A percentile compares a stretch with the other conserved stretches of the same genome.
phyloP scores from a whole-genome alignment of 2,888 invertebrate species.

The Petrolisthes manimaculis region DNA sequence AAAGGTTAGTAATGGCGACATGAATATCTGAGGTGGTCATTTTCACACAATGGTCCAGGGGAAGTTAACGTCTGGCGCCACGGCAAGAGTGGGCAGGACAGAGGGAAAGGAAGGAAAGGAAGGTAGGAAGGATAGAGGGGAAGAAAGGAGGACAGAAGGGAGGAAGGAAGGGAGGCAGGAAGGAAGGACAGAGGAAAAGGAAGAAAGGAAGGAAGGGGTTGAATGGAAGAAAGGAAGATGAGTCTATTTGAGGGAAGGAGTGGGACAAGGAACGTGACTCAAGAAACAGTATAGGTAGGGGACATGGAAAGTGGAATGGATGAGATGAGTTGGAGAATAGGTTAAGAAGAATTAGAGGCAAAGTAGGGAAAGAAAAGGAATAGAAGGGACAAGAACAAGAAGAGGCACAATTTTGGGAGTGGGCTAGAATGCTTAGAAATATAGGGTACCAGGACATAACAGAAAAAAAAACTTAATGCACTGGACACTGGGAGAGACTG shows the following conservation, averaged over 20 bases:
- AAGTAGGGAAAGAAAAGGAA: not conserved
- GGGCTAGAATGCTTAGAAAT: too few species aligned
- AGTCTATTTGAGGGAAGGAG: not conserved
- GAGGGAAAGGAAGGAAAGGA: conserved; percentile 9
- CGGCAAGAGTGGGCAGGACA: not conserved
- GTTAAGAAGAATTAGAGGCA: too few species aligned
- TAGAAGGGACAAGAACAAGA: not conserved
- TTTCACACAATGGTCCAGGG: conserved; percentile 6
- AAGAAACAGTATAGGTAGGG: not conserved
- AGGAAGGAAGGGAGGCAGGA: not conserved
- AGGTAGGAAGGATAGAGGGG: not conserved
- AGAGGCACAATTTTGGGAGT: too few species aligned
- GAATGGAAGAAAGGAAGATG: not conserved
- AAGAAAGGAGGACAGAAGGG: not conserved
- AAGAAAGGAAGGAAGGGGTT: not conserved
- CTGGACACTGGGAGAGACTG: too few species aligned
- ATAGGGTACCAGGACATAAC: too few species aligned
- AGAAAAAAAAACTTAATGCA: too few species aligned
- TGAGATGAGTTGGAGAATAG: not conserved
- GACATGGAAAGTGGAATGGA: not conserved
- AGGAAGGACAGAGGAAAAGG: too few species aligned
- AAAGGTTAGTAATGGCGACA: conserved; percentile 12
- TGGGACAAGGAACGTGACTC: not conserved
- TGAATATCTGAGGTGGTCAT: not conserved
- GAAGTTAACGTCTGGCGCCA: not conserved